Base-by-base conservation (phyloP, 2,888 invertebrate species). In the Cotesia congregata region DNA sequence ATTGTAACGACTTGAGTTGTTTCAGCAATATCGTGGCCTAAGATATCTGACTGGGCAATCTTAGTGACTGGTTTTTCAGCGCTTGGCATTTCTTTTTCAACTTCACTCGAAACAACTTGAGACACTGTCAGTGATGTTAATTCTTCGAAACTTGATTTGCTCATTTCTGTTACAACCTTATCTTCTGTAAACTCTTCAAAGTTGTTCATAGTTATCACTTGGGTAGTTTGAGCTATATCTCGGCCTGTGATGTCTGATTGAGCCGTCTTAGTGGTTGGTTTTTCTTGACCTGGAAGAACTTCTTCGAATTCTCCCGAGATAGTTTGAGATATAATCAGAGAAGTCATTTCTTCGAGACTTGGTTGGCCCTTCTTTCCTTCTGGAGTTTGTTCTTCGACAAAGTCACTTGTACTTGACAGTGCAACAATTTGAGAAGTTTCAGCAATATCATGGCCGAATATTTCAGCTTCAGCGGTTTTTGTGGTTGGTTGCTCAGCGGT, bases 141-240 rank as follows among this genome's bases (percentile, higher is more conserved):
- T 82, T 88, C 88, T 77, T 86, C 86, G 17, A 84, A 39, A 68
- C 82, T 80, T 69, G 80, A 9, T 78, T 77, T 78, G 75, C 81
- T 80, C 39, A 6, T 88, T 80, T 83, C 75, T 61, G 75, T 75
- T 75, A 77, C 76, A 6, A 82, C 81, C 62, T 83, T 80, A 6
- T 81, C 78, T 67, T 83, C 72, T 5, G 78, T 38, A 4, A 90
- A 81, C 77, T 89, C 87, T 74, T 84, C 85, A 15, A 76, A 78
- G 59, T 67, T 80, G 40, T 79, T 68, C 65, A 83, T 68, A 64
- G 79, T 76, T 15, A 82, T 78, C 0, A 90, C 82, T 83, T 89
- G 86, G 39, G 85, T 82, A 71, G 88, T 87, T 80, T 90, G 85
- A 4, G 89, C 88, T 69, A 88, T 84, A 80, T 88, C 87, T 75